Percentiles rank a stretch among this genome's conserved stretches.
Conservation (phyloP, 2,797 vertebrate genomes). For the Erethizon dorsatum region DNA sequence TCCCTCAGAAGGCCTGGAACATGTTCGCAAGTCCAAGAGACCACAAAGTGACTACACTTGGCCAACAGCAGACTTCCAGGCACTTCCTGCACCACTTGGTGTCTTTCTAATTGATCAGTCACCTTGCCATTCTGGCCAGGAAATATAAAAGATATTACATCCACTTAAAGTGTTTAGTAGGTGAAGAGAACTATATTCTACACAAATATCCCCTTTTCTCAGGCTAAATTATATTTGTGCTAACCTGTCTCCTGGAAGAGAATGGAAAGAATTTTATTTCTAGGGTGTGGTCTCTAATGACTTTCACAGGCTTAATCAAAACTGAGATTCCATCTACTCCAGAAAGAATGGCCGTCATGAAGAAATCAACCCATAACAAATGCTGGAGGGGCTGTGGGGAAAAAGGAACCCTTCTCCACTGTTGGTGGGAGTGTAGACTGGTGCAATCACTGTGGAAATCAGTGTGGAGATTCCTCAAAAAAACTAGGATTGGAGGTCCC, state of each 20-base stretch:
- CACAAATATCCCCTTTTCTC: neutral
- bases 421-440: no score
- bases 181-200: neutral
- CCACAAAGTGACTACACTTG: no score
- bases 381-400: no score
- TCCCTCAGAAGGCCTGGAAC: neutral
- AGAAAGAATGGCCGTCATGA: no score
- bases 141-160: neutral
- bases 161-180: neutral
- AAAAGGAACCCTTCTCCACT: no score
- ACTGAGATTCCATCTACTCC: no score
- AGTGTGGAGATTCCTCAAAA: no score
- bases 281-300: neutral
- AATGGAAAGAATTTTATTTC: neutral
- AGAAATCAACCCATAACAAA: no score
- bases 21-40: neutral
- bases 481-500: no score
- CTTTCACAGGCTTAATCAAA: conserved; percentile 49
- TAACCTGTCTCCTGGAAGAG: neutral
- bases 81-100: neutral
- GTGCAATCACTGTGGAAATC: no score
- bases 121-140: neutral
- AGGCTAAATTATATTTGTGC: neutral
- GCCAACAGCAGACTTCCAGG: neutral
- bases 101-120: neutral